Percentiles rank a stretch among this genome's conserved stretches.
phyloP scores from a whole-genome alignment of 2,113 vertebrate species.

The Motacilla tschutschensis region DNA sequence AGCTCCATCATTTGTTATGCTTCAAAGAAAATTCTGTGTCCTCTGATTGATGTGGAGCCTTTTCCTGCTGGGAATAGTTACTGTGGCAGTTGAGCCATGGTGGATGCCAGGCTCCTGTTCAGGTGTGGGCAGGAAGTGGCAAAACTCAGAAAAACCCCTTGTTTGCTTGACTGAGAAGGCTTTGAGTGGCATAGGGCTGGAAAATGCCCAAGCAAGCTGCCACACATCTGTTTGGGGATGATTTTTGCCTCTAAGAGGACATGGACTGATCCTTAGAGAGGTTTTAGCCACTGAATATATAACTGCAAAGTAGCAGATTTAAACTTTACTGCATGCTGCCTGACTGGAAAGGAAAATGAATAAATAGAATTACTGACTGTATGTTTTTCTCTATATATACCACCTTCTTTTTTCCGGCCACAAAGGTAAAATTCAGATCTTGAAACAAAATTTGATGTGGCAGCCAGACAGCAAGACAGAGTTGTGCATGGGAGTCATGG shows the following conservation, averaged over 20 bases:
- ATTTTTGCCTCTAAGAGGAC: not conserved
- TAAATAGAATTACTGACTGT: not conserved
- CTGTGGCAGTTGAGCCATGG: fast-evolving
- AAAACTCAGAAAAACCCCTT: not conserved
- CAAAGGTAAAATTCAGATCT: not conserved
- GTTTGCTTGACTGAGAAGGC: not conserved
- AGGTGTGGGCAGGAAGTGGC: not conserved
- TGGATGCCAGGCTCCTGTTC: not conserved
- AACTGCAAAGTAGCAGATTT: not conserved
- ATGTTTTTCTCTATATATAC: not conserved
- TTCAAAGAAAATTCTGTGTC: not conserved
- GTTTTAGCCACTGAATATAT: not conserved
- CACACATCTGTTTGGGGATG: not conserved
- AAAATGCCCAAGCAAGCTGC: not conserved
- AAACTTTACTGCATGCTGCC: not conserved
- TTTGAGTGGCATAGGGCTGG: not conserved
- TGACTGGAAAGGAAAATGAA: not conserved
- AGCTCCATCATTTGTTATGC: not conserved
- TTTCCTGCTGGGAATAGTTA: not conserved
- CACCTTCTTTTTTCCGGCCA: not conserved
- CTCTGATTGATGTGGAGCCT: not conserved
- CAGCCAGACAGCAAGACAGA: not conserved
- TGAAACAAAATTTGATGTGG: not conserved
- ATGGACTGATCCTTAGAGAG: not conserved
- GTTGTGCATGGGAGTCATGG: fast-evolving